Evolutionary conservation across 2,797 vertebrate genomes (phyloP).

Genomic region (Pygocentrus nattereri): DNA sequence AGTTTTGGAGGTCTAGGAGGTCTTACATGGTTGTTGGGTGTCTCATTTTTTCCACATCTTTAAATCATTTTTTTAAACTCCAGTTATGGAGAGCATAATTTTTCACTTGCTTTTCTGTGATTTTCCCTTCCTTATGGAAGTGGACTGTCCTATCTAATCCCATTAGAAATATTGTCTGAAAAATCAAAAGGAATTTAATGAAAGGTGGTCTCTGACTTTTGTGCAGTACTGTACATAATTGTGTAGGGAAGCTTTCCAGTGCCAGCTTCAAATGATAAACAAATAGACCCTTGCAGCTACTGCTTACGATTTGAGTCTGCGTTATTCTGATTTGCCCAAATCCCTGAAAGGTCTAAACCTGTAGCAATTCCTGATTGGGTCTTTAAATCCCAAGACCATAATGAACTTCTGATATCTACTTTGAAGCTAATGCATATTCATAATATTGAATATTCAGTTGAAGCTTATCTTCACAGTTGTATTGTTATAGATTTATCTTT

Average conservation of each 20-base stretch:
- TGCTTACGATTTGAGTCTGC: neutral
- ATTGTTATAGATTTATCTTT: constrained; percentile 68
- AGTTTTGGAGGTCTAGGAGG: too few species aligned
- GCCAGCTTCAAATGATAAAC: neutral
- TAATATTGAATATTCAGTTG: constrained; percentile 63
- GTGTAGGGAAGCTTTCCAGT: constrained; percentile 7
- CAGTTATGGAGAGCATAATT: too few species aligned
- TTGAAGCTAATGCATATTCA: constrained; percentile 75
- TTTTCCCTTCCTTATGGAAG: too few species aligned
- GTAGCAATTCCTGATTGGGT: constrained; percentile 2
- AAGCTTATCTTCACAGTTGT: constrained; percentile 77
- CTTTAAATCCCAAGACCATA: constrained; percentile 9
- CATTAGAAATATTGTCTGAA: too few species aligned
- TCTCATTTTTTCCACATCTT: too few species aligned
- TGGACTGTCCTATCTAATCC: too few species aligned
- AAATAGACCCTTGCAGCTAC: constrained; percentile 1
- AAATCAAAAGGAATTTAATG: too few species aligned
- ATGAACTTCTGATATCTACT: constrained; percentile 61
- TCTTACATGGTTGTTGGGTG: too few species aligned
- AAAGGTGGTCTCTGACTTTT: too few species aligned
- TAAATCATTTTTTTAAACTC: too few species aligned
- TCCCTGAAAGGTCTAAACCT: neutral
- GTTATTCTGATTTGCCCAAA: neutral
- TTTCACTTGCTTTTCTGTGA: too few species aligned
- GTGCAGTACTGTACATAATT: too few species aligned